Evolutionary conservation across 92 coral and sea anemone genomes (phyloP), one percentile per base, ranked within the genome.

Genomic region (Plumapathes pennacea): DNA sequence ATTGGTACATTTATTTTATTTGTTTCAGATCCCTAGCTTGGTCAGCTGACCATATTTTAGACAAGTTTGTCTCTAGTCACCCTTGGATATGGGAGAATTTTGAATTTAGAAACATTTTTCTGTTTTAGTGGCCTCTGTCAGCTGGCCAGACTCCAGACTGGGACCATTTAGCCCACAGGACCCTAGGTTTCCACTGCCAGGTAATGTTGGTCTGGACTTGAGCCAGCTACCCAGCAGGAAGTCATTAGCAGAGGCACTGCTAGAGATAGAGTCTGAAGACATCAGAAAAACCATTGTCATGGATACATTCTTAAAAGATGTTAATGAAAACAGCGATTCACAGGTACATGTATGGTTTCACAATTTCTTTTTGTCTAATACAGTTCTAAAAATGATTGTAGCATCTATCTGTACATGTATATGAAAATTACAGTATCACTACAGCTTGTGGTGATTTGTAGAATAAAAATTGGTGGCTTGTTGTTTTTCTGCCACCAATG

Each of bases 171-270:
- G 85, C 41, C 78, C 85, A 10, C 84, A 76, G 51, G 96, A 94
- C 57, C 99, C 99, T 25, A 74, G 81, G 29, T 88, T 84, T 67
- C 99, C 99, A 11, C 74, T 94, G n/a, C 99, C 96, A 54, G 99
- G 99, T 22, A 88, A 88, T 57, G 69, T 94, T 69, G 95, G 95
- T 29, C 21, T 88, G 10, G 80, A 73, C 25, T 50, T 81, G 17
- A 38, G 57, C n/a, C 78, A 54, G 29, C 44, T 29, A 4, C 44
- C 67, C 10, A 47, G 41, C 45, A 65, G 78, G 50, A 74, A 40
- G 32, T 58, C 89, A 20, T 64, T 94, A 24, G 94, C 88, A 0
- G 88, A 89, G 33, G 99, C 82, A 8, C 69, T 94, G 30, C 77
- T 88, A 32, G 99, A 94, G 38, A 80, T 74, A 21, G 89, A 82